Conservation (phyloP, 2,113 vertebrate species). For the Oncorhynchus mykiss region DNA sequence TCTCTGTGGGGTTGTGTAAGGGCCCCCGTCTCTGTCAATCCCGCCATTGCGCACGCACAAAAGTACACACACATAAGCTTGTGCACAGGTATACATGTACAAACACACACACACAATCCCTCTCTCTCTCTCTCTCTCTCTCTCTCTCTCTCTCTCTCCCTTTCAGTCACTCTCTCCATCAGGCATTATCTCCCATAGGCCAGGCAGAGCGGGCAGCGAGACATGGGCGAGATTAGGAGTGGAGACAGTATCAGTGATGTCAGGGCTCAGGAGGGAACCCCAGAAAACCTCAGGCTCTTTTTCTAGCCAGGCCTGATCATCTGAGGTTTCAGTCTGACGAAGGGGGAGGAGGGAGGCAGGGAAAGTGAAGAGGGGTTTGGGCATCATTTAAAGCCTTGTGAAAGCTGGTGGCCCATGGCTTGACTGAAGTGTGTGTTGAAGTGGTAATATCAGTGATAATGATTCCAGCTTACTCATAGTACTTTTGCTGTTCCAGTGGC, state of each 20-base stretch:
- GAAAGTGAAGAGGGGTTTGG: neutral
- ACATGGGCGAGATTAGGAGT: slow-evolving; percentile 33
- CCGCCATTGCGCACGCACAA: slow-evolving; percentile 16
- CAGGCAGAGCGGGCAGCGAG: neutral
- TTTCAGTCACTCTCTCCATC: neutral
- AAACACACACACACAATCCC: too few relatives aligned
- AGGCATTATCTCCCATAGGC: slow-evolving; percentile 17
- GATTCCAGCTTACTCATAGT: neutral
- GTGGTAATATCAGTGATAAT: slow-evolving; percentile 20
- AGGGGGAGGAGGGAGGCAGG: neutral
- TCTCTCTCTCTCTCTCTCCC: neutral
- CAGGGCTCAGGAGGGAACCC: slow-evolving; percentile 37
- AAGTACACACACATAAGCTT: slow-evolving; percentile 30
- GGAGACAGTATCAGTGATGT: slow-evolving; percentile 35
- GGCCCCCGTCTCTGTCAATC: slow-evolving; percentile 30
- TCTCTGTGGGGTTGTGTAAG: slow-evolving; percentile 45
- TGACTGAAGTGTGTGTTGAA: slow-evolving; percentile 35
- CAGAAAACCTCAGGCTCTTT: slow-evolving; percentile 34
- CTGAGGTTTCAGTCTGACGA: slow-evolving; percentile 15
- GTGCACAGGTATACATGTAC: slow-evolving; percentile 21
- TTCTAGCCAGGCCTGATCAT: slow-evolving; percentile 25
- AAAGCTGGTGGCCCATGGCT: slow-evolving; percentile 25
- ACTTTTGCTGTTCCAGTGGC: too few relatives aligned
- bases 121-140: neutral
- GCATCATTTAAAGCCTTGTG: slow-evolving; percentile 26